Evolutionary conservation across 2,888 invertebrate genomes (phyloP), one percentile per base, ranked within the genome.

Genomic region (Drosophila mayaguana): DNA sequence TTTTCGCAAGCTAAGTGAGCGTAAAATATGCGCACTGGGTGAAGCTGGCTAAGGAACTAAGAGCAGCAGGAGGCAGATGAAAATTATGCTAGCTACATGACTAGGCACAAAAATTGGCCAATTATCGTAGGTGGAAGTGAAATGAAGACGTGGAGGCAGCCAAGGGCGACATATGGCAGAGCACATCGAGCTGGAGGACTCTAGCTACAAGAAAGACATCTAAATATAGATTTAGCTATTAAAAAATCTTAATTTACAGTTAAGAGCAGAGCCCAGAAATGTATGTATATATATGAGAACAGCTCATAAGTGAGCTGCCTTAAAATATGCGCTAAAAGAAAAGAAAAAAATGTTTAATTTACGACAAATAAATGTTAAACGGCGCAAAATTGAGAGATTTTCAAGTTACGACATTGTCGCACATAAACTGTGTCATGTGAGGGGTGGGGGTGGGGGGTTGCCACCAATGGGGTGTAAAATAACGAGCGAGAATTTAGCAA

Each of bases 301-400:
- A 18, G 18, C 8, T 46, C 12, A 54, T 67, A 74, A 53, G 34
- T 60, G 61, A 79, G 63, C 64, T 54, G 72, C 68, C 61, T 57
- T 48, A 38, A 84, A 78, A 81, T 71, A 74, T 83, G 68, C 75
- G 69, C 8, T 45, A 53, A 16, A 46, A 25, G 8, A 45, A 45
- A 7, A 45, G 8, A 8, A 45, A 45, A 68, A 80, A 89, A 85
- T 78, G 83, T 80, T 81, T 87, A 87, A 87, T 87, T 87, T 87
- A 89, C 88, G 89, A 81, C 83, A 78, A 78, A 90, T 81, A 88
- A 90, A 90, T 86, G 90, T 88, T 88, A 88, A 86, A 81, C 81
- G 83, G 69, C 69, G 25, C 71, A 78, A 79, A 83, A 86, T 86
- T 86, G 77, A 88, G 90, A 85, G 89, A 86, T 86, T 89, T 73